A percentile compares a stretch with the other conserved stretches of the same genome.
phyloP scores from a whole-genome alignment of 2,113 vertebrate genomes.

The Opisthocomus hoazin region DNA sequence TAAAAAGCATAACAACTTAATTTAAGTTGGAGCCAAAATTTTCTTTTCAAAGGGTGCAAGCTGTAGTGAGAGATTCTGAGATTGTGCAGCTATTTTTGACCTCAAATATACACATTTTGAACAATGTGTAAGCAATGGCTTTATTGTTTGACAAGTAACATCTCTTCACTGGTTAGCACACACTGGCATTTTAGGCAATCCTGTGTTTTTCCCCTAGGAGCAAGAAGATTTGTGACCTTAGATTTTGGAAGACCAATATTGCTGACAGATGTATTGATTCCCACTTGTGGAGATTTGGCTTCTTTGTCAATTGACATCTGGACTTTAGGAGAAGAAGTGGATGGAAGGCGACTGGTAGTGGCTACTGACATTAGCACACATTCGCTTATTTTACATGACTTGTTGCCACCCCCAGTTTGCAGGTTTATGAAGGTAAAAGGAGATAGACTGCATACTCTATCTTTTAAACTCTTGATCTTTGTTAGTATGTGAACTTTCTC shows the following conservation, averaged over 20 bases:
- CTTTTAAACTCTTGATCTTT: background rate
- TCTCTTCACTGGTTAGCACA: background rate
- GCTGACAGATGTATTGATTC: constrained; percentile 93
- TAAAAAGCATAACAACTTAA: background rate
- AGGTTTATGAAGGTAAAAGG: constrained; percentile 96
- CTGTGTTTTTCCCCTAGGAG: constrained; percentile 73
- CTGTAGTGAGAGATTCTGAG: background rate
- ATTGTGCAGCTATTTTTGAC: background rate
- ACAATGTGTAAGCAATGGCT: background rate
- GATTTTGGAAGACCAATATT: constrained; percentile 95
- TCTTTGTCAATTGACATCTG: constrained; percentile 98
- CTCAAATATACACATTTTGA: background rate
- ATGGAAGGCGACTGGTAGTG: constrained; percentile 92
- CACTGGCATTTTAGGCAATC: background rate
- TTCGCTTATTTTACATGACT: constrained; percentile 94
- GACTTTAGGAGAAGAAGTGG: constrained; percentile 97
- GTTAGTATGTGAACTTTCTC: background rate
- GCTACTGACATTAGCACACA: constrained; percentile 98
- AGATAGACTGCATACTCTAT: background rate
- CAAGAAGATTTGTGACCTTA: constrained; percentile 93
- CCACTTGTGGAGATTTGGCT: constrained; percentile 93
- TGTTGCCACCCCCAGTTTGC: constrained; percentile 95
- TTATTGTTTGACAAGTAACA: background rate
- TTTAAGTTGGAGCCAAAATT: background rate
- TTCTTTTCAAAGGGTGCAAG: background rate